Conservation (phyloP, 2,797 vertebrate genomes). For the Eutrigla gurnardus region DNA sequence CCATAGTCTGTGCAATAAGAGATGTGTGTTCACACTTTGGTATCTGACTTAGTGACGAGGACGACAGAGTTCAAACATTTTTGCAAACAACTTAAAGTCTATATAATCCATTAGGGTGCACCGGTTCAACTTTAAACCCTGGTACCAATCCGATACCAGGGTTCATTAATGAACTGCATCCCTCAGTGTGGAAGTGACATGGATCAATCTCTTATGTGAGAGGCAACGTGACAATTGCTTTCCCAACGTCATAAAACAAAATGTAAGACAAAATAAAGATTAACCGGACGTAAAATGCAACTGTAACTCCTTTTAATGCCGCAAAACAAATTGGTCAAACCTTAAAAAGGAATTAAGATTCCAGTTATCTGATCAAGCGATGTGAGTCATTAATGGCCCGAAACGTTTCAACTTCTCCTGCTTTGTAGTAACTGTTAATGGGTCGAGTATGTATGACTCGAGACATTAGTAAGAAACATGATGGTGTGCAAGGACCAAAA, state of each 20-base stretch:
- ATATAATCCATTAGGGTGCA: background rate
- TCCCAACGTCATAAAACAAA: no score
- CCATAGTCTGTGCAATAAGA: background rate
- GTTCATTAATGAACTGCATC: background rate
- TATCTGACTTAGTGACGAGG: background rate
- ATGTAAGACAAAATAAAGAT: no score
- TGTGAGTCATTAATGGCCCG: no score
- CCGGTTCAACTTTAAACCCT: background rate
- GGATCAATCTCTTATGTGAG: background rate
- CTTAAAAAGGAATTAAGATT: no score
- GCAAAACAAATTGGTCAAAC: no score
- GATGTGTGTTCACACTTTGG: background rate
- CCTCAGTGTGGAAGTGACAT: background rate
- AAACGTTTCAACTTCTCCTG: background rate
- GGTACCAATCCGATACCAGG: no score
- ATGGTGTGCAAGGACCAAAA: background rate
- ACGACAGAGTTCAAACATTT: background rate
- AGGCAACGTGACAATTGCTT: no score
- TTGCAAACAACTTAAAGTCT: background rate
- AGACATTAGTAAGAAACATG: background rate
- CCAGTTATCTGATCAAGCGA: no score
- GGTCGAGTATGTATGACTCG: no score
- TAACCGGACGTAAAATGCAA: no score
- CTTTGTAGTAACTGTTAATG: background rate
- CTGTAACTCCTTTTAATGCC: no score